Percentiles rank a stretch among this genome's conserved stretches.
Conservation (phyloP, 1,140 invertebrate species). For the Gryon sp. region DNA sequence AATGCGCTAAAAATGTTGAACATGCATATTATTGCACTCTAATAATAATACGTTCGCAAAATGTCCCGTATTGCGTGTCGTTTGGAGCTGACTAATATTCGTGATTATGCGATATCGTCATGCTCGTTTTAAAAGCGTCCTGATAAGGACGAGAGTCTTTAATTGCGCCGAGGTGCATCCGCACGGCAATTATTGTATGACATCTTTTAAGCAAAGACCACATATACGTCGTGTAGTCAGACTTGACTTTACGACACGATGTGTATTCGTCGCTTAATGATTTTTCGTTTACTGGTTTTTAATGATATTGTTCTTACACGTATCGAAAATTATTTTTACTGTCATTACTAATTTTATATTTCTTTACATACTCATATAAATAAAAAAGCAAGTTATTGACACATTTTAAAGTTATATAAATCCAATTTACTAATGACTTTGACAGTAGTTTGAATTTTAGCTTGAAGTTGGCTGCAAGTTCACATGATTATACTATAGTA, state of each 20-base stretch:
- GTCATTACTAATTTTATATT: no score
- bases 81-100: conserved; percentile 55
- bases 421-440: no score
- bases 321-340: no score
- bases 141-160: conserved; percentile 54
- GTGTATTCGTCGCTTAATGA: conserved; percentile 44
- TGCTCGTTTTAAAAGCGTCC: conserved; percentile 50
- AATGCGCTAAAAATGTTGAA: conserved; percentile 10
- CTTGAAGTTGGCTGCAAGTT: no score
- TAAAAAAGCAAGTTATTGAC: no score
- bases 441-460: no score
- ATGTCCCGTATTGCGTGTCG: conserved; percentile 17
- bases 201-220: conserved; percentile 33
- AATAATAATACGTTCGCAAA: conserved; percentile 38
- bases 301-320: conserved; percentile 51
- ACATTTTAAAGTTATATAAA: no score
- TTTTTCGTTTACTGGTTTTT: conserved; percentile 40
- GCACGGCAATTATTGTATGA: conserved; percentile 40
- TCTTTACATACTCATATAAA: no score
- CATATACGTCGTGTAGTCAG: conserved; percentile 10
- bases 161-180: conserved; percentile 50
- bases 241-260: conserved; percentile 32
- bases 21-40: conserved; percentile 10
- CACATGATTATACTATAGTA: no score
- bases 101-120: conserved; percentile 50